A percentile compares a stretch with the other conserved stretches of the same genome.
Conservation (phyloP, 2,113 vertebrate genomes). For the Petromus typicus region DNA sequence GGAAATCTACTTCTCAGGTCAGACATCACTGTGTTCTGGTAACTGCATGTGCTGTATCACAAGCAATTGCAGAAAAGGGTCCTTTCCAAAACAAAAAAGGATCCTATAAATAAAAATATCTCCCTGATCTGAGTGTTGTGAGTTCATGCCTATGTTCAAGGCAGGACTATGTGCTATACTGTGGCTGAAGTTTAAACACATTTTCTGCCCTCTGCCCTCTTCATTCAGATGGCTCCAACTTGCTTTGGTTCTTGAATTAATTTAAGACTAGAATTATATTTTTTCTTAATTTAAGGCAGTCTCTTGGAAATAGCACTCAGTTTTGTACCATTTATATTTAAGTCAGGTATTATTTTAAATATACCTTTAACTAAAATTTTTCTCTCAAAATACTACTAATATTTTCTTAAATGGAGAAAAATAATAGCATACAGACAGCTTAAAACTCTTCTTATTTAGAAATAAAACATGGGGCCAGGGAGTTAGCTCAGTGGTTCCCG, state of each 20-base stretch:
- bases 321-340: constrained; percentile 16
- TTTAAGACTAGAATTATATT: not conserved
- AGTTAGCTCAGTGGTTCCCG: no score
- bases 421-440: not conserved
- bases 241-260: not conserved
- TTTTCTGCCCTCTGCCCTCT: not conserved
- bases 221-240: not conserved
- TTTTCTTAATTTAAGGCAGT: not conserved
- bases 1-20: not conserved
- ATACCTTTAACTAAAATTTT: constrained; percentile 2
- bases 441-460: not conserved
- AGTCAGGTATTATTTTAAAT: constrained; percentile 25
- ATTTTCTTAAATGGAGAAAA: not conserved
- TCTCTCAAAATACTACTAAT: not conserved
- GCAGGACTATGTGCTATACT: not conserved
- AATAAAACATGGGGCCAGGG: no score
- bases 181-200: not conserved
- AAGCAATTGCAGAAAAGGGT: not conserved
- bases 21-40: not conserved
- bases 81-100: not conserved
- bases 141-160: not conserved
- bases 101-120: constrained; percentile 8
- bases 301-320: not conserved
- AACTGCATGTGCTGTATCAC: not conserved
- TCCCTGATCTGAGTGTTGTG: not conserved